A percentile compares a stretch with the other conserved stretches of the same genome.
phyloP scores from a whole-genome alignment of 2,797 vertebrate genomes.

The Rousettus madagascariensis region DNA sequence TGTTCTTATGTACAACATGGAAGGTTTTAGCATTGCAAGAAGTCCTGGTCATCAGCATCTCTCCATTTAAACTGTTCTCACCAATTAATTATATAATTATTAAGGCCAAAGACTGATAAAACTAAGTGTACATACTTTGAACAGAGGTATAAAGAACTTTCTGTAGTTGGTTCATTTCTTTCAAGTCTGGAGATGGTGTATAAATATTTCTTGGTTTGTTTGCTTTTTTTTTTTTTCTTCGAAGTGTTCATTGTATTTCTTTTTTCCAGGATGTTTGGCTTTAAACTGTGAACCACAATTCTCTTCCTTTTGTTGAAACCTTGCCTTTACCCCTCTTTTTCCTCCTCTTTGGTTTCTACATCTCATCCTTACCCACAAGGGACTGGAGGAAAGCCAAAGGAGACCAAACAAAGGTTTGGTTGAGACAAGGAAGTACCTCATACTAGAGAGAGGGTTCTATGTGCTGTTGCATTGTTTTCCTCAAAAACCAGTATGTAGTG shows the following conservation, averaged over 20 bases:
- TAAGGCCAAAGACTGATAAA: slow-evolving; percentile 9
- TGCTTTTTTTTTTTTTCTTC: not conserved
- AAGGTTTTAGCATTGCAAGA: not conserved
- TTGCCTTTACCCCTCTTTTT: not conserved
- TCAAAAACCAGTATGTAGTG: not conserved
- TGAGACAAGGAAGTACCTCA: not conserved
- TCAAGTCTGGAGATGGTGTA: not conserved
- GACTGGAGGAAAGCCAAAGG: not conserved
- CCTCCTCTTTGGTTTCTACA: not conserved
- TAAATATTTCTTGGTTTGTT: not conserved
- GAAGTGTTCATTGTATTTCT: not conserved
- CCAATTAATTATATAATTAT: not conserved
- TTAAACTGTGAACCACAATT: not conserved
- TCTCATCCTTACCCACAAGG: not conserved
- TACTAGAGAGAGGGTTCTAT: not conserved
- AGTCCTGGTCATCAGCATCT: not conserved
- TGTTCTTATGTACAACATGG: not conserved
- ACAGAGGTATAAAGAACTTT: not conserved
- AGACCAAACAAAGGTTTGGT: not conserved
- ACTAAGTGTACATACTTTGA: not conserved
- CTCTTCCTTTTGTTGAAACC: not conserved
- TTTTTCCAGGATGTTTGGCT: not conserved
- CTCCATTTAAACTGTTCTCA: not conserved
- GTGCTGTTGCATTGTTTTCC: not conserved
- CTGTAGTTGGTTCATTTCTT: not conserved